Evolutionary conservation across 2,888 invertebrate species (phyloP), one percentile per base, ranked within the genome.

Genomic region (Marronus borbonicus): DNA sequence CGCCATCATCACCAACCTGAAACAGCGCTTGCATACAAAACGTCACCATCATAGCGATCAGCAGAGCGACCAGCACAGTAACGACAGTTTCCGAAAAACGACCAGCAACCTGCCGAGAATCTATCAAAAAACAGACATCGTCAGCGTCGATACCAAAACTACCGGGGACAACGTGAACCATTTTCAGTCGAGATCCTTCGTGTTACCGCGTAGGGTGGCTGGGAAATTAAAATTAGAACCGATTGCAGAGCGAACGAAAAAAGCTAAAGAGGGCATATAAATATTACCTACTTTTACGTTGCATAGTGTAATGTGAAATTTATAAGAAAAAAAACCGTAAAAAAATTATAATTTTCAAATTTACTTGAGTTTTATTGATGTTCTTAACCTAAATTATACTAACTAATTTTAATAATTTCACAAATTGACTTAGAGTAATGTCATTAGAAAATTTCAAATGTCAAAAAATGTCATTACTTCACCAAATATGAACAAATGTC

Each of bases 111-210:
- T 83, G n/a, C 81, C 82, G 10, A 78, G 78, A 60, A 70, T 68
- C 14, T 75, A 66, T 60, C 62, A 44, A n/a, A 68, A 62, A 7
- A 20, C 55, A 1, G 55, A 55, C 8, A 17, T 17, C 2, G 17
- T 55, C 20, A 12, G 62, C 14, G 65, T 69, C 24, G 49, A 20
- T 3, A 12, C 49, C 50, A 49, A 68, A 28, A 2, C 12, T 44
- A 44, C 10, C 49, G 14, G 58, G 58, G 17, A 55, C 2, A 12
- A 7, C 17, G 12, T 39, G 20, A 24, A n/a, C 17, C 36, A 80
- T 0, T 81, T 79, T 74, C 79, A 81, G 65, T 83, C 83, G 55
- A 83, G 82, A 77, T 83, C 83, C 4, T 81, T 81, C 60, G 80
- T 81, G 17, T 17, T 81, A 64, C 80, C 82, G 49, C 70, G 80